Percentiles rank a stretch among this genome's conserved stretches.
phyloP scores from a whole-genome alignment of 2,797 vertebrate genomes.

The Falco concolor region DNA sequence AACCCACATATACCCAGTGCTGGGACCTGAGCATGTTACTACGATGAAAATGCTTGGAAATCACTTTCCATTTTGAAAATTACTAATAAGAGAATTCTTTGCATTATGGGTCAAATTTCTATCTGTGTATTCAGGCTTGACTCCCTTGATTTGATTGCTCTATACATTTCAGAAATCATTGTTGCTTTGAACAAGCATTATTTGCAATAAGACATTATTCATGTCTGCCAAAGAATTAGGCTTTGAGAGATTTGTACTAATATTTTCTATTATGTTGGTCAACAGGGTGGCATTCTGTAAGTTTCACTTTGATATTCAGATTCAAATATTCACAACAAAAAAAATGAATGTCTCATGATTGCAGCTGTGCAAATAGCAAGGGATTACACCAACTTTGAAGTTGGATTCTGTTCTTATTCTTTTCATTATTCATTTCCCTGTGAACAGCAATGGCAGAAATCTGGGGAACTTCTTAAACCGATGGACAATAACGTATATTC shows the following conservation, averaged over 20 bases:
- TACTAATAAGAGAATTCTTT: conserved; percentile 16
- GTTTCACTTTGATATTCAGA: conserved; percentile 60
- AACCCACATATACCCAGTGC: background rate
- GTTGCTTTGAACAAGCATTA: conserved; percentile 45
- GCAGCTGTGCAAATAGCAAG: conserved; percentile 57
- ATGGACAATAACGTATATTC: background rate
- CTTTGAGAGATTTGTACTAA: conserved; percentile 51
- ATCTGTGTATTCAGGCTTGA: background rate
- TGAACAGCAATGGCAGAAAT: conserved; percentile 12
- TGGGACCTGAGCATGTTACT: background rate
- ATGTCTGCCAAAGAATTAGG: conserved; percentile 20
- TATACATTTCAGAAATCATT: conserved; percentile 34
- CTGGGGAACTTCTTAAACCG: background rate
- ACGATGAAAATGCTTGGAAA: background rate
- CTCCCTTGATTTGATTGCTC: conserved; percentile 46
- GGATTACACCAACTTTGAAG: conserved; percentile 47
- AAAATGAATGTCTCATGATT: conserved; percentile 65
- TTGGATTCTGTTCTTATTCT: background rate
- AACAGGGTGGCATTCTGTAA: conserved; percentile 54
- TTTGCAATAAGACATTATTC: conserved; percentile 49
- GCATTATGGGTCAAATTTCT: conserved; percentile 5
- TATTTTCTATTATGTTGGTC: conserved; percentile 65
- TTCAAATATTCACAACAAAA: conserved; percentile 61
- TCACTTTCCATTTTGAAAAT: conserved; percentile 29
- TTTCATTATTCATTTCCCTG: conserved; percentile 29